Evolutionary conservation across 2,113 vertebrate genomes (phyloP).

Genomic region (Bufo gargarizans): DNA sequence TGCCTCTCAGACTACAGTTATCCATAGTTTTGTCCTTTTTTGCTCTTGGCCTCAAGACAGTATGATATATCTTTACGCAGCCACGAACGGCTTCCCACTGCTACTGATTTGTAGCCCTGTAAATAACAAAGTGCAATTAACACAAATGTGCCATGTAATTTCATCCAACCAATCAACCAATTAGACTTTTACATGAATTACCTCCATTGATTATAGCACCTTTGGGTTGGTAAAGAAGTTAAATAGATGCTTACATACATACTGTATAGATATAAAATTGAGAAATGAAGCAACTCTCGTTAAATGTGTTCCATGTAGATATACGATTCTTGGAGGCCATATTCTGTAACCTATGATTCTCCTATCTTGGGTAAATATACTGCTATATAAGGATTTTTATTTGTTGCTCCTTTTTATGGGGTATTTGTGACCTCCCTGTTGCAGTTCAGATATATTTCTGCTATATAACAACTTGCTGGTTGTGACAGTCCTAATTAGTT

Average conservation of each 20-base stretch:
- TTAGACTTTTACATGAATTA: conserved; percentile 8
- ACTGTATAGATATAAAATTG: background rate
- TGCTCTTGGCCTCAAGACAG: background rate
- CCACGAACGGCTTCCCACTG: background rate
- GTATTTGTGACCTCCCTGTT: background rate
- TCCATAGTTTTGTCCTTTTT: background rate
- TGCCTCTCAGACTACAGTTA: background rate
- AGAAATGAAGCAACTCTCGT: background rate
- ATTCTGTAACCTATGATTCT: background rate
- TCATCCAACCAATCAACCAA: conserved; percentile 11
- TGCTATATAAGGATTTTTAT: background rate
- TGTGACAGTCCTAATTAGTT: conserved; percentile 39
- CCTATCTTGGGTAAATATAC: background rate
- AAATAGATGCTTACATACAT: background rate
- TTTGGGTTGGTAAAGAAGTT: conserved; percentile 7
- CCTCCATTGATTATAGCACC: background rate
- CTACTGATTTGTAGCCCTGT: conserved; percentile 25
- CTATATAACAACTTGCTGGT: conserved; percentile 10
- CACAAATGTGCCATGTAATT: conserved; percentile 20
- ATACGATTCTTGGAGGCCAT: background rate
- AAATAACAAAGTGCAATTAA: conserved; percentile 26
- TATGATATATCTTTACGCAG: background rate
- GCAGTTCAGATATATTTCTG: background rate
- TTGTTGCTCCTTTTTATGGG: background rate
- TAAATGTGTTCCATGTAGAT: background rate